Evolutionary conservation across 2,797 vertebrate species (phyloP).

Genomic region (Cryptoblepharus egeriae): DNA sequence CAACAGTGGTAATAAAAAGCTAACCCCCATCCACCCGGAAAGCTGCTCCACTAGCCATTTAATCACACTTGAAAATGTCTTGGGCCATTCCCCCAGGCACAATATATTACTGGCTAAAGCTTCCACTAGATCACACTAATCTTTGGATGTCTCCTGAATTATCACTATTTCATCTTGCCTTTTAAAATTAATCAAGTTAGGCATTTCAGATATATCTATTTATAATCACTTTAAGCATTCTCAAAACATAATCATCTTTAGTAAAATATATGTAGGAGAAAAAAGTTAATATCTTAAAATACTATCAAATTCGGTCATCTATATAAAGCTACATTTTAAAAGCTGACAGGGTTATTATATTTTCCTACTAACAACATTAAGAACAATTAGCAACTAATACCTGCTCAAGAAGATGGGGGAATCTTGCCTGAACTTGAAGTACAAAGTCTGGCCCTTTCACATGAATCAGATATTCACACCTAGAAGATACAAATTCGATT

Average conservation of each 20-base stretch:
- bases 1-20: background rate
- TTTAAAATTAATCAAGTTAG: background rate
- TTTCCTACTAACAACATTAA: background rate
- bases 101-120: background rate
- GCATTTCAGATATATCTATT: background rate
- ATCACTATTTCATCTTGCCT: background rate
- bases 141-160: background rate
- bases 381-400: slow-evolving; percentile 69
- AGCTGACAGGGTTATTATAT: background rate
- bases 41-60: slow-evolving; percentile 18
- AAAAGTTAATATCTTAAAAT: no score
- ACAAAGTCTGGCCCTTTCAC: slow-evolving; percentile 95
- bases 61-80: background rate
- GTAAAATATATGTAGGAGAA: background rate
- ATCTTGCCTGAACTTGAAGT: slow-evolving; percentile 92
- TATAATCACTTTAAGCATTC: background rate
- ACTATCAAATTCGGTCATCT: background rate
- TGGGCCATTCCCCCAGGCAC: background rate
- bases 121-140: background rate
- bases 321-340: background rate
- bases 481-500: slow-evolving; percentile 57
- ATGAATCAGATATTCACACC: slow-evolving; percentile 94
- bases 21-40: background rate
- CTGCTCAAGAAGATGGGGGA: slow-evolving; percentile 97
- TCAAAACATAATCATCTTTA: background rate